A percentile compares a stretch with the other conserved stretches of the same genome.
phyloP scores from a whole-genome alignment of 2,797 vertebrate genomes.

The Hozukius guyotensis region DNA sequence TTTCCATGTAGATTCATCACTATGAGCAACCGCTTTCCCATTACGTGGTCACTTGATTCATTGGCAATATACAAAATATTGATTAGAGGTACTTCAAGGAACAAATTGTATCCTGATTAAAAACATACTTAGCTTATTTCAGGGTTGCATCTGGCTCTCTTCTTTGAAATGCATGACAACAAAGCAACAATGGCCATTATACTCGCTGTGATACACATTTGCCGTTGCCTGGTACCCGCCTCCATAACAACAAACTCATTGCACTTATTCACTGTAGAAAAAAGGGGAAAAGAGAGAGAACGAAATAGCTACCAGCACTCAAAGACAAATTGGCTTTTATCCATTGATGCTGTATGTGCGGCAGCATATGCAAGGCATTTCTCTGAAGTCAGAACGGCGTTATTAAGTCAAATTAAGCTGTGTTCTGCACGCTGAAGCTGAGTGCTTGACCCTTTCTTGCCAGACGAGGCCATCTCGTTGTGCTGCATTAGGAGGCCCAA shows the following conservation, averaged over 20 bases:
- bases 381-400: conserved; percentile 51
- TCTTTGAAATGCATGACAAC: background rate
- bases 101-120: conserved; percentile 16
- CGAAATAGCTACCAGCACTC: conserved; percentile 53
- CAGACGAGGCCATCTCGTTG: conserved; percentile 56
- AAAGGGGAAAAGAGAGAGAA: background rate
- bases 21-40: background rate
- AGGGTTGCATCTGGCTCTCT: background rate
- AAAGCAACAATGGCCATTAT: conserved; percentile 11
- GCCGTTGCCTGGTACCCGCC: conserved; percentile 39
- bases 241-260: conserved; percentile 40
- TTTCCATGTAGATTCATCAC: background rate
- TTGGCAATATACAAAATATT: background rate
- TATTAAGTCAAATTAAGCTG: conserved; percentile 71
- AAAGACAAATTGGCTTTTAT: conserved; percentile 61
- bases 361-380: conserved; percentile 29
- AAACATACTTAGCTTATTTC: background rate
- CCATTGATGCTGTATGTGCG: conserved; percentile 14
- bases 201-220: background rate
- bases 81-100: background rate
- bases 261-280: conserved; percentile 3
- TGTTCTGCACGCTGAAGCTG: conserved; percentile 27
- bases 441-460: conserved; percentile 70
- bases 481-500: conserved; percentile 59
- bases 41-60: background rate